Evolutionary conservation across 2,888 invertebrate species (phyloP).

Genomic region (Dendrolimus houi): DNA sequence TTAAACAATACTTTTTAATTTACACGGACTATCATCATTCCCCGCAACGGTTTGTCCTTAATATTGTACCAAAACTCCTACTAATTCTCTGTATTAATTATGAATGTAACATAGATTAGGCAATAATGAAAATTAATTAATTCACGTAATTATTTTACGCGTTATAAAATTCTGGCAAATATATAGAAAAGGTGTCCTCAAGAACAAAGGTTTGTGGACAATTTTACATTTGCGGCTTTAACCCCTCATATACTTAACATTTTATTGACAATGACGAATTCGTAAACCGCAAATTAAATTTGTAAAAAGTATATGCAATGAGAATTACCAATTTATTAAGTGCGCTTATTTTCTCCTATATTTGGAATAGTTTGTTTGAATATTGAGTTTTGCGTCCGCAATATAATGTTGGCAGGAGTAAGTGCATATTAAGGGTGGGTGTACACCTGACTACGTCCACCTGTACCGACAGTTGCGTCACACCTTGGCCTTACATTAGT

Average conservation of each 20-base stretch:
- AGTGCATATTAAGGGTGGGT: conserved; percentile 31
- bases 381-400: too few relatives aligned
- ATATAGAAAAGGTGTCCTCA: conserved; percentile 16
- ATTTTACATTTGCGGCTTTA: too few relatives aligned
- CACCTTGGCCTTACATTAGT: conserved; percentile 39
- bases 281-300: conserved; percentile 4
- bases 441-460: conserved; percentile 48
- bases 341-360: background rate
- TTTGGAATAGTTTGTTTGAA: conserved; percentile 2
- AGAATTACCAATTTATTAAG: too few relatives aligned
- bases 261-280: background rate
- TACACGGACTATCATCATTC: too few relatives aligned
- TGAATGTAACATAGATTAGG: too few relatives aligned
- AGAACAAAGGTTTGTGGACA: conserved; percentile 13
- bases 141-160: background rate
- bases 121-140: conserved; percentile 5
- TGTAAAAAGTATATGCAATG: too few relatives aligned
- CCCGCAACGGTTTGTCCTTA: too few relatives aligned
- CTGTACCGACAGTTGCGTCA: conserved; percentile 56
- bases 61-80: too few relatives aligned
- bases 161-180: conserved; percentile 20
- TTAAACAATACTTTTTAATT: too few relatives aligned
- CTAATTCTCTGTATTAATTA: too few relatives aligned
- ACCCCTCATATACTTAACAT: too few relatives aligned
- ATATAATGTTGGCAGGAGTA: conserved; percentile 1